Evolutionary conservation across 2,888 invertebrate species (phyloP).

Genomic region (Mylabris sibirica): DNA sequence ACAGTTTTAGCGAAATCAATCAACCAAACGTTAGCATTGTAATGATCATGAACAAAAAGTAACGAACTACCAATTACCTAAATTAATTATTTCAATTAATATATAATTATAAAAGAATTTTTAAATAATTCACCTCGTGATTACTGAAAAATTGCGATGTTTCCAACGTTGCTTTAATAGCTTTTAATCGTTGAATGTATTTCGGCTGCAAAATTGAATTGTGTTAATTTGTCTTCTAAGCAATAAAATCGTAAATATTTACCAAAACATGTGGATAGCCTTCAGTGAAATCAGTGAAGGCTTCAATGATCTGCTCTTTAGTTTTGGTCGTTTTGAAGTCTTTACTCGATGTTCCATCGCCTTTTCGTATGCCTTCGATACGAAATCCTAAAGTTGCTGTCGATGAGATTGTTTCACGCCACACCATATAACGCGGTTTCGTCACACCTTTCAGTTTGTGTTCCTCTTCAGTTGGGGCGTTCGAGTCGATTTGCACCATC

Average conservation of each 20-base stretch:
- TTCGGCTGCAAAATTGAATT: constrained; percentile 69
- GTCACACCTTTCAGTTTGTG: constrained; percentile 89
- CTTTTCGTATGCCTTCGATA: constrained; percentile 92
- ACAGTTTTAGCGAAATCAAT: constrained; percentile 98
- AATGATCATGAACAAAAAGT: constrained; percentile 91
- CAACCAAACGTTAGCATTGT: constrained; percentile 91
- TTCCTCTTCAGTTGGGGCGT: constrained; percentile 90
- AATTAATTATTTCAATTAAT: constrained; percentile 39
- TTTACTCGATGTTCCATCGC: constrained; percentile 90
- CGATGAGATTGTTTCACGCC: constrained; percentile 96
- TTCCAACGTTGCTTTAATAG: constrained; percentile 82
- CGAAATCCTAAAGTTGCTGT: constrained; percentile 96
- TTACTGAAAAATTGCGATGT: constrained; percentile 88
- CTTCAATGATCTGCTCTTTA: constrained; percentile 80
- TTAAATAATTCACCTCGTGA: constrained; percentile 72
- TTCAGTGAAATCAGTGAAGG: constrained; percentile 81
- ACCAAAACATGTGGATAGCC: constrained; percentile 82
- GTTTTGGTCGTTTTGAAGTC: constrained; percentile 95
- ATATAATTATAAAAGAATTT: not conserved
- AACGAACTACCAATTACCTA: constrained; percentile 92
- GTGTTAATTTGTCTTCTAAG: not conserved
- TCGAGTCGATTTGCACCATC: constrained; percentile 92
- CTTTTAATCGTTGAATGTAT: constrained; percentile 85
- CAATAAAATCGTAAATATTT: constrained; percentile 57
- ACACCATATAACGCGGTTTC: constrained; percentile 94